Evolutionary conservation across 2,113 vertebrate species (phyloP), one percentile per base, ranked within the genome.

Genomic region (Naja naja): DNA sequence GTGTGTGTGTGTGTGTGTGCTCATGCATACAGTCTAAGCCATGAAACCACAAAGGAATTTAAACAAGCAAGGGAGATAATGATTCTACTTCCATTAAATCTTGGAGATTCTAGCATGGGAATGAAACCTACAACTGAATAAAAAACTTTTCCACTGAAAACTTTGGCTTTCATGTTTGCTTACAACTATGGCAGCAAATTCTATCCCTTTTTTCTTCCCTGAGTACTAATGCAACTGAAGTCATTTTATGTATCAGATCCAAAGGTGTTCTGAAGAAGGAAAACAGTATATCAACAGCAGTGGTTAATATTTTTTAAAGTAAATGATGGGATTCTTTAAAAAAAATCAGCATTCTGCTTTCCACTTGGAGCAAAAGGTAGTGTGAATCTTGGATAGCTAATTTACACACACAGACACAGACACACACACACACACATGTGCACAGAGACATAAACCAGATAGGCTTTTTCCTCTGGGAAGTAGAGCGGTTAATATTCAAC

Each of bases 401-500:
- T 85, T 94, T 97, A 97, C 97, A 97, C 97, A 81, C 1, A 97
- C 96, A 97, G 96, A 96, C 95, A 97, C 96, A 97, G 97, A 97
- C 3, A 49, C 47, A 81, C 1, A 97, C 96, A 97, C 97, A 96
- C 95, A 97, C 96, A 97, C 97, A 97, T 1, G 97, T 96, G 97
- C 96, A 96, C 11, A 94, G 93, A 95, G 16, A 94, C 95, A 96
- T 45, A 89, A 8, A 30, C 85, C 95, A 96, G 96, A 95, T 97
- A 96, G 93, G 95, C 96, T 97, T 96, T 97, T 97, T 96, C 91
- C 74, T 90, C 98, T 98, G 98, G 97, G 98, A 99, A 98, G 98
- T 98, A 97, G 98, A 99, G 98, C 98, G 98, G 97, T 98, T 98
- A 98, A 98, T 98, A 98, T 99, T 98, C 98, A 99, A 98, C 98